Percentiles rank a stretch among this genome's conserved stretches.
Conservation (phyloP, 2,113 vertebrate genomes). For the Lepisosteus osseus region DNA sequence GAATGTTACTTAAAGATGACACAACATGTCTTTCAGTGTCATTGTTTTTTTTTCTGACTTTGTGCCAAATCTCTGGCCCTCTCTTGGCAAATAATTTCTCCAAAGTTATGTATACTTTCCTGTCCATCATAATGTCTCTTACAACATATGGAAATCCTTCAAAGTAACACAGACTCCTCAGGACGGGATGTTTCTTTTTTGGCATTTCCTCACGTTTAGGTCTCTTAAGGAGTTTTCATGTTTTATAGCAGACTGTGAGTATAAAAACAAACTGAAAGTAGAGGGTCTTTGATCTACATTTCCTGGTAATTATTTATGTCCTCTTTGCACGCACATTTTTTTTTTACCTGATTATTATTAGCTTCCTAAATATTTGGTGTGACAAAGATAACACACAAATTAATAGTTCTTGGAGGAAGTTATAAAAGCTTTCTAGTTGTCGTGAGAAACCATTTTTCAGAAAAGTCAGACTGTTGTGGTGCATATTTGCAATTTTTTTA, state of each 20-base stretch:
- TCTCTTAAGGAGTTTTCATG: conserved; percentile 55
- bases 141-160: conserved; percentile 44
- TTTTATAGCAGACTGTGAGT: conserved; percentile 65
- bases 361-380: conserved; percentile 59
- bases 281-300: conserved; percentile 67
- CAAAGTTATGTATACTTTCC: conserved; percentile 31
- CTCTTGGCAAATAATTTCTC: conserved; percentile 65
- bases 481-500: too few species aligned
- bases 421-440: conserved; percentile 55
- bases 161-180: conserved; percentile 57
- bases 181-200: conserved; percentile 65
- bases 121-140: conserved; percentile 38
- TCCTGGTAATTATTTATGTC: conserved; percentile 74
- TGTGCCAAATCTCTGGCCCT: conserved; percentile 23
- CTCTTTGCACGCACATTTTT: conserved; percentile 67
- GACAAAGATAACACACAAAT: conserved; percentile 54
- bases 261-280: conserved; percentile 68
- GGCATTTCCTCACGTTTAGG: conserved; percentile 57
- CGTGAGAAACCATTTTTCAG: conserved; percentile 31
- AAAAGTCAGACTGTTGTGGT: too few species aligned
- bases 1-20: too few species aligned
- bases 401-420: conserved; percentile 61
- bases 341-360: conserved; percentile 59
- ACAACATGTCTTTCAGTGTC: too few species aligned
- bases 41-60: conserved; percentile 3